Conservation (phyloP, 2,888 invertebrate genomes). For the Tuta absoluta region DNA sequence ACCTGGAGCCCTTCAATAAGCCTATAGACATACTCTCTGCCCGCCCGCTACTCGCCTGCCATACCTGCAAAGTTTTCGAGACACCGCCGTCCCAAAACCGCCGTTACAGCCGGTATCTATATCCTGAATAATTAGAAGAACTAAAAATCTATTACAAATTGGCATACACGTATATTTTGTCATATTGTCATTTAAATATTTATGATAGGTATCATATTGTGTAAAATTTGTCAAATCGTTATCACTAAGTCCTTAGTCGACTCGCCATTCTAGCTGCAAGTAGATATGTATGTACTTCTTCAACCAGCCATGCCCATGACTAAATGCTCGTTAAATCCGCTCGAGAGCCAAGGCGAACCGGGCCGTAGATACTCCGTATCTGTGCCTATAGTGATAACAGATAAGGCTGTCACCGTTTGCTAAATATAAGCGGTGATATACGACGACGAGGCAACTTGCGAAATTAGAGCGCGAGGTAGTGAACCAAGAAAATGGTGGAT, state of each 20-base stretch:
- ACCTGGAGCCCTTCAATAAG: too few species aligned
- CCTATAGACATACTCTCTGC: too few species aligned
- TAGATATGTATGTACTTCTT: slow-evolving; percentile 13
- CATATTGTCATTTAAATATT: too few species aligned
- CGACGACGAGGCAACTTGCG: slow-evolving; percentile 63
- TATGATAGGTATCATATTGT: too few species aligned
- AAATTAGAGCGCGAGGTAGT: slow-evolving; percentile 66
- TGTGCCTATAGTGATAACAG: slow-evolving; percentile 78
- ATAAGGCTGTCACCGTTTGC: slow-evolving; percentile 74
- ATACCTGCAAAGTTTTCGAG: too few species aligned
- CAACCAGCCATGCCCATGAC: slow-evolving; percentile 7
- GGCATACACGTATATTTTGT: too few species aligned
- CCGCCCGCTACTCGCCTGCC: too few species aligned
- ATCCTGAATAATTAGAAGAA: too few species aligned
- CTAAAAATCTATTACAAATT: too few species aligned
- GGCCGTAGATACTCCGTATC: slow-evolving; percentile 65
- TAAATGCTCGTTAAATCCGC: slow-evolving; percentile 21
- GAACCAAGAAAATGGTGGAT: slow-evolving; percentile 18
- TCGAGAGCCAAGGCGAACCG: slow-evolving; percentile 29
- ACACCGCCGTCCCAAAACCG: too few species aligned
- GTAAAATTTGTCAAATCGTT: neutral
- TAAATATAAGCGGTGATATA: slow-evolving; percentile 73
- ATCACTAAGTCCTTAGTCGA: neutral
- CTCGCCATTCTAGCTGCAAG: neutral
- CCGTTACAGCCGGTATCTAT: too few species aligned